Base-by-base conservation (phyloP, 2,113 vertebrate species). In the Oryzias melastigma region DNA sequence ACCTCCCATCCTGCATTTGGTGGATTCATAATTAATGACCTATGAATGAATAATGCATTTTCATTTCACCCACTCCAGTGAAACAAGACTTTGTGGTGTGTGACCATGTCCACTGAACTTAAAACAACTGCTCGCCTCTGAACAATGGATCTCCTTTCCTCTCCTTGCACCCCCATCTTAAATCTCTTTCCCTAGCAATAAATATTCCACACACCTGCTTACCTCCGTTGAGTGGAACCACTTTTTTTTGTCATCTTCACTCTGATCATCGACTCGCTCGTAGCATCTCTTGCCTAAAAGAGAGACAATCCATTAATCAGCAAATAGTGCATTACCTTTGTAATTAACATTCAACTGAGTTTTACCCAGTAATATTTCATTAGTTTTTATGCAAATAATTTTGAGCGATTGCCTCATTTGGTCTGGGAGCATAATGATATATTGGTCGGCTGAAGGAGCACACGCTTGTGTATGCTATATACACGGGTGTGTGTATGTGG, bases 331-430 rank as follows among this genome's bases (percentile, higher is more conserved):
- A 95, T 95, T 93, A 92, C 94, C 93, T 94, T 94, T 92, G 90
- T 95, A 96, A 95, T 94, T 95, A 95, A 94, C 92, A 93, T 94
- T 94, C 90, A 92, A 95, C 92, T 92, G 94, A 94, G 95, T 95
- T 94, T 95, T 89, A 93, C 91, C 93, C 93, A 93, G 92, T 93
- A 94, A 94, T 95, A 94, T 89, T 94, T 92, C 91, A 95, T 95
- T 95, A 94, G 93, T 93, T 95, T 95, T 94, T 94, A 95, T 96
- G 93, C 94, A 96, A 96, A 98, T 96, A 94, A 95, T 95, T 95
- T 91, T 93, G 93, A 93, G 91, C 90, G 95, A 97, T 96, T 95
- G 93, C 93, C 94, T 95, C 94, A 95, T 97, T 98, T 97, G 94
- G 93, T 91, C 92, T 79, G 69, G 85, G 87, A 92, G 92, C 84